Evolutionary conservation across 2,888 invertebrate genomes (phyloP).

Genomic region (Cyclophora punctaria): DNA sequence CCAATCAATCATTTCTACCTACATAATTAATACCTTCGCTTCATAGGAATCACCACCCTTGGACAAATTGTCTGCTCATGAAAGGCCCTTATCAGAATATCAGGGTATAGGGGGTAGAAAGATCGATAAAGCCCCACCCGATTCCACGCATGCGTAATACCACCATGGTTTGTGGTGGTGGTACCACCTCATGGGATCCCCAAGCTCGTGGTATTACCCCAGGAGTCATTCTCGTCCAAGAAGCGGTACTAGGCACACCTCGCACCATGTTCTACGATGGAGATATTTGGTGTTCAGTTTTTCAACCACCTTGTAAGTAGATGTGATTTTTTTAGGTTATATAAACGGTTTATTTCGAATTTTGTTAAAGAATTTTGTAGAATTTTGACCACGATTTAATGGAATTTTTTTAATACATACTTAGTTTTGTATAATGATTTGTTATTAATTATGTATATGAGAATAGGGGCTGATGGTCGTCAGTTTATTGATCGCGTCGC

Average conservation of each 20-base stretch:
- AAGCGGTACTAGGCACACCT: constrained; percentile 31
- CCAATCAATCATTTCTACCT: constrained; percentile 64
- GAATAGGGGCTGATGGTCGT: too few species aligned
- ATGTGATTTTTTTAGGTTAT: neutral
- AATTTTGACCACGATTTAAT: neutral
- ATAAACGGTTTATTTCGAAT: neutral
- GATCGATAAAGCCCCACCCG: constrained; percentile 69
- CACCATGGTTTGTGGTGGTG: constrained; percentile 54
- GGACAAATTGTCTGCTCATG: constrained; percentile 59
- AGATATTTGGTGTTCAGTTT: neutral
- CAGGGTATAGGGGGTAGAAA: constrained; percentile 53
- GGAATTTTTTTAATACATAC: neutral
- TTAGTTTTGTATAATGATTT: too few species aligned
- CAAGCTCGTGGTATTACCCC: constrained; percentile 42
- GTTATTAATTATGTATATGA: too few species aligned
- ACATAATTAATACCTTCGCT: constrained; percentile 62
- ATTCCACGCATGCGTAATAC: constrained; percentile 60
- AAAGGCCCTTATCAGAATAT: constrained; percentile 61
- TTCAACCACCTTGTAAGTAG: constrained; percentile 33
- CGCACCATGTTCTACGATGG: too few species aligned
- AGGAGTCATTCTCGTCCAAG: constrained; percentile 51
- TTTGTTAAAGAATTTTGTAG: neutral
- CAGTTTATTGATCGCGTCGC: too few species aligned
- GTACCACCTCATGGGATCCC: constrained; percentile 43
- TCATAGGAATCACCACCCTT: constrained; percentile 50